phyloP scores from a whole-genome alignment of 2,113 vertebrate genomes.

The Empidonax alnorum region DNA sequence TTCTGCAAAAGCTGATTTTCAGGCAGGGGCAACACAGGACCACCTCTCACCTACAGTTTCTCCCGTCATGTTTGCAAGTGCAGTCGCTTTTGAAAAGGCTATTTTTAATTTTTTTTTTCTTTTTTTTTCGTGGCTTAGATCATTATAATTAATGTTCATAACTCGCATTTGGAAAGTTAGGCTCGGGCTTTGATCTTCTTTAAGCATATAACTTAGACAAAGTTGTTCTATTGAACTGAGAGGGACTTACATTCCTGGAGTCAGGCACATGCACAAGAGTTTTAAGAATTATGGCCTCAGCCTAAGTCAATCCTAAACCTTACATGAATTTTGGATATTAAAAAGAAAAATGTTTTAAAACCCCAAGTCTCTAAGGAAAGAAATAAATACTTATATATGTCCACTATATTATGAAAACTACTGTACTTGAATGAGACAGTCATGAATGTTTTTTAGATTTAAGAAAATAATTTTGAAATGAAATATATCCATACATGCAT shows the following conservation, averaged over 20 bases:
- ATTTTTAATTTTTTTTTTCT: neutral
- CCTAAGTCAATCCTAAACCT: conserved; percentile 66
- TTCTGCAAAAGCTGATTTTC: neutral
- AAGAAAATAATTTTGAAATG: conserved; percentile 57
- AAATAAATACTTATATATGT: conserved; percentile 73
- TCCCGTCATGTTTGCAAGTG: neutral
- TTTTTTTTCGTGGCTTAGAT: neutral
- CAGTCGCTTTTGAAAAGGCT: neutral
- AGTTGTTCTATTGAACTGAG: conserved; percentile 57
- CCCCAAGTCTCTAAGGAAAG: conserved; percentile 49
- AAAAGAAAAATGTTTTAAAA: conserved; percentile 65
- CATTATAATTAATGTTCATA: conserved; percentile 31
- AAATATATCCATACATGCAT: conserved; percentile 60
- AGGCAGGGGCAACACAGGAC: neutral
- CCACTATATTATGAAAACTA: conserved; percentile 58
- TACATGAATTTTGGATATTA: conserved; percentile 69
- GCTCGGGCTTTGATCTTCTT: conserved; percentile 50
- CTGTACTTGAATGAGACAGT: conserved; percentile 29
- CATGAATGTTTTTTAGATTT: conserved; percentile 72
- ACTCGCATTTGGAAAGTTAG: conserved; percentile 18
- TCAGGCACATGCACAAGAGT: neutral
- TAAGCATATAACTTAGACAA: conserved; percentile 44
- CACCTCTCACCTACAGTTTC: neutral
- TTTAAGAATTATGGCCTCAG: conserved; percentile 50
- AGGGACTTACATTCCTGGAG: conserved; percentile 50